Evolutionary conservation across 2,888 invertebrate genomes (phyloP).

Genomic region (Leptopilina myrica): DNA sequence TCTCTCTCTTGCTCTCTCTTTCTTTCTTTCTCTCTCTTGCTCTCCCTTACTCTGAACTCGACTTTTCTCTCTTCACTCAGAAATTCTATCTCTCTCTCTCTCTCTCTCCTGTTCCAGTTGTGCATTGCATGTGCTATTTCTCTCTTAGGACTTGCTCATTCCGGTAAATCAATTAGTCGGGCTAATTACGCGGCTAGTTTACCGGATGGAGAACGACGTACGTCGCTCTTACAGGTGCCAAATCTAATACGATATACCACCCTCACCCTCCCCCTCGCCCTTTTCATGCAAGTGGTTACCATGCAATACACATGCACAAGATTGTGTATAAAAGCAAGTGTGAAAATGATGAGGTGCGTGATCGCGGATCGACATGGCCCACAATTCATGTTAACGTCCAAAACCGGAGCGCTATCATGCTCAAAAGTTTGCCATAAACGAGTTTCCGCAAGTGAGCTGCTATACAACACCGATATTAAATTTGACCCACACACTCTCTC

Average conservation of each 20-base stretch:
- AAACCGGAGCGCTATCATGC: conserved; percentile 46
- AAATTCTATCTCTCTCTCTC: background rate
- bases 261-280: background rate
- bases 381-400: conserved; percentile 36
- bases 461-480: conserved; percentile 45
- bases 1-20: too few relatives aligned
- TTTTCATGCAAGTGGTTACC: conserved; percentile 15
- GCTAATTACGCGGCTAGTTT: conserved; percentile 27
- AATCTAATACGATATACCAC: background rate
- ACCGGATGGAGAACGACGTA: conserved; percentile 25
- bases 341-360: conserved; percentile 34
- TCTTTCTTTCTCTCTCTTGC: too few relatives aligned
- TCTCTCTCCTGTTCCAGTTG: background rate
- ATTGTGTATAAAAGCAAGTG: conserved; percentile 18
- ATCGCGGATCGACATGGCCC: conserved; percentile 32
- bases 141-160: conserved; percentile 26
- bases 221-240: conserved; percentile 37
- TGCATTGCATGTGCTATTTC: background rate
- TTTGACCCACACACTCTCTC: conserved; percentile 37
- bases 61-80: background rate
- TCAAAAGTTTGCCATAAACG: conserved; percentile 57
- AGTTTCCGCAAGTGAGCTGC: conserved; percentile 55
- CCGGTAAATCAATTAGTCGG: conserved; percentile 34
- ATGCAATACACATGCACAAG: background rate
- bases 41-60: too few relatives aligned